Base-by-base conservation (phyloP, 2,888 invertebrate species). In the Himalopsyche anomala region DNA sequence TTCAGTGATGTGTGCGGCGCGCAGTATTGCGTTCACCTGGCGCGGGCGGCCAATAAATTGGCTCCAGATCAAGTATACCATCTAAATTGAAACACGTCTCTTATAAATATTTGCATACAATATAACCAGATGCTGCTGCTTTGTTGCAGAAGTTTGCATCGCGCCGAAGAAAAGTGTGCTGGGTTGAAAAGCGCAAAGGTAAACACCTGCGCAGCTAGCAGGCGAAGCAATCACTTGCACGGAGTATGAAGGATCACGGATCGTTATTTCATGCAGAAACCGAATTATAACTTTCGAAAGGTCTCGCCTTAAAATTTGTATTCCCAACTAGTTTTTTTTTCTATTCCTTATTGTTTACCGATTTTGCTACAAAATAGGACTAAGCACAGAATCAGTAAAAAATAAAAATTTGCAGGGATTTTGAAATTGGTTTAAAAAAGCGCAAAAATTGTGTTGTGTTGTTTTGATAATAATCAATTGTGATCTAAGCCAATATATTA, bases 41-140 rank as follows among this genome's bases (percentile, higher is more conserved):
- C 36, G 74, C 74, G 38, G 74, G 28, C 5, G 74, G 74, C 74
- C 85, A 74, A 80, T 80, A 80, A 55, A 40, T 38, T 45, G 19
- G 80, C 54, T 82, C 45, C 45, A 82, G 83, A 82, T 85, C 85
- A 84, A 84, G 80, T 82, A 82, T 69, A 81, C 84, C 85, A 86
- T 51, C 86, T 62, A 87, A 87, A 87, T 87, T 87, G 87, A 87
- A 87, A 87, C 87, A 87, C 87, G 87, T 87, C 81, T 87, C 85
- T 87, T 87, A 87, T 87, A 87, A 87, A 87, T 87, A 87, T 87
- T 87, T 87, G 87, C 85, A 86, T 82, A 84, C 86, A 84, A 84
- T 84, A 84, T 84, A 45, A 80, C 54, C 82, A 54, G 80, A 11
- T 36, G 84, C 36, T 74, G 85, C 45, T 56, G 62, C 81, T 85